phyloP scores from a whole-genome alignment of 2,888 invertebrate genomes.

The Rhagium mordax region DNA sequence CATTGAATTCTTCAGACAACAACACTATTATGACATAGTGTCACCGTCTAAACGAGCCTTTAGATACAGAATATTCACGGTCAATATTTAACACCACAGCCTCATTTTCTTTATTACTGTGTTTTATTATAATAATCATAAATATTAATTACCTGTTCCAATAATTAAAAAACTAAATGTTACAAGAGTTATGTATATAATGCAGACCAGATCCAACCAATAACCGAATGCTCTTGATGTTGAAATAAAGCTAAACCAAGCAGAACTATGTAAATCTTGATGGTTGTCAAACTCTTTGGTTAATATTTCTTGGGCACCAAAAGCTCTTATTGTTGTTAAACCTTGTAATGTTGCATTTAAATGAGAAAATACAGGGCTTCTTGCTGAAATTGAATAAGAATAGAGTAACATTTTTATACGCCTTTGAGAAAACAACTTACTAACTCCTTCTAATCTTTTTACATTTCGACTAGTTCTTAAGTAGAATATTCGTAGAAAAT shows the following conservation, averaged over 20 bases:
- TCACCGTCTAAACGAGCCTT: too few species aligned
- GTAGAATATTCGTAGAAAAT: slow-evolving; percentile 78
- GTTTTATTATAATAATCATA: slow-evolving; percentile 19
- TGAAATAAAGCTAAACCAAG: slow-evolving; percentile 92
- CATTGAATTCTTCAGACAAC: too few species aligned
- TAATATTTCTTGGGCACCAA: slow-evolving; percentile 85
- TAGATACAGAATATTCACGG: too few species aligned
- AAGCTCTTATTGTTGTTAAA: slow-evolving; percentile 92
- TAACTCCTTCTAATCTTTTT: slow-evolving; percentile 81
- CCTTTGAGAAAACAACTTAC: slow-evolving; percentile 69
- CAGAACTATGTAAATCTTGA: slow-evolving; percentile 90
- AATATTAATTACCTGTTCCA: slow-evolving; percentile 72
- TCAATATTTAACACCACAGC: too few species aligned
- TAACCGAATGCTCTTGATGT: slow-evolving; percentile 95
- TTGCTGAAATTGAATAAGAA: slow-evolving; percentile 74
- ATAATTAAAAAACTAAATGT: slow-evolving; percentile 88
- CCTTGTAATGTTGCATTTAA: slow-evolving; percentile 92
- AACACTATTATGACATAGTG: too few species aligned
- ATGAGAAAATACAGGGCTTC: slow-evolving; percentile 97
- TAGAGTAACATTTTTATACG: neutral
- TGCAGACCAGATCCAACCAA: slow-evolving; percentile 91
- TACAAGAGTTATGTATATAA: slow-evolving; percentile 88
- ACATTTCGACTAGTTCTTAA: slow-evolving; percentile 83
- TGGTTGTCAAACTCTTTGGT: slow-evolving; percentile 86
- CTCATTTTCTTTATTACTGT: too few species aligned